A percentile compares a stretch with the other conserved stretches of the same genome.
Evolutionary conservation across 2,888 invertebrate genomes (phyloP).

Genomic region (Cenopis cana): DNA sequence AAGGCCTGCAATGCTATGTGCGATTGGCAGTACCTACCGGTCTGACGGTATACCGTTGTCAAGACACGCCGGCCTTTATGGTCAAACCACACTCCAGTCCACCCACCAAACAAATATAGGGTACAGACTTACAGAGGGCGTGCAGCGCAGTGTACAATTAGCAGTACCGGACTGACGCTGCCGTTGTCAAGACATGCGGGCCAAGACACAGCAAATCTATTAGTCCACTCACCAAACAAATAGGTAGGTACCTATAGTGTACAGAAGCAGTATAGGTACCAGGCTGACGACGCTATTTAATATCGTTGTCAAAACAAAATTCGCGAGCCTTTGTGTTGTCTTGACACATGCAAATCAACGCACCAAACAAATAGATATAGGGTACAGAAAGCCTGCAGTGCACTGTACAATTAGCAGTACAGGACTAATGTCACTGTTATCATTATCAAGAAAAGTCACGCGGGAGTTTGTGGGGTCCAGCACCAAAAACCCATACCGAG

Average conservation of each 20-base stretch:
- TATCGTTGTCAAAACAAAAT: too few relatives aligned
- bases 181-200: too few relatives aligned
- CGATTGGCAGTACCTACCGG: not conserved
- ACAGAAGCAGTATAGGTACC: too few relatives aligned
- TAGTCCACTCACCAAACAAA: too few relatives aligned
- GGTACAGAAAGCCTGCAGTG: conserved; percentile 27
- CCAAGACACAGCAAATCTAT: not conserved
- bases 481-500: too few relatives aligned
- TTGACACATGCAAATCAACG: conserved; percentile 46
- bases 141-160: conserved; percentile 1
- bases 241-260: too few relatives aligned
- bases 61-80: not conserved
- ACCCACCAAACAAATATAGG: conserved; percentile 26
- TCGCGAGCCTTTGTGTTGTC: conserved; percentile 79
- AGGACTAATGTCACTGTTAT: not conserved
- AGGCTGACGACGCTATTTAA: too few relatives aligned
- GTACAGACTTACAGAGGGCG: conserved; percentile 38
- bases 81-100: conserved; percentile 48
- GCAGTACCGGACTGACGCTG: too few relatives aligned
- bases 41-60: not conserved
- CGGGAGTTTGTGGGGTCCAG: not conserved
- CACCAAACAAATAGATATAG: conserved; percentile 12
- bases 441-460: not conserved
- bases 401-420: conserved; percentile 3
- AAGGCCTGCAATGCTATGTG: conserved; percentile 20